Base-by-base conservation (phyloP, 1,140 invertebrate species). In the Pseudomyrmex cubaensis region DNA sequence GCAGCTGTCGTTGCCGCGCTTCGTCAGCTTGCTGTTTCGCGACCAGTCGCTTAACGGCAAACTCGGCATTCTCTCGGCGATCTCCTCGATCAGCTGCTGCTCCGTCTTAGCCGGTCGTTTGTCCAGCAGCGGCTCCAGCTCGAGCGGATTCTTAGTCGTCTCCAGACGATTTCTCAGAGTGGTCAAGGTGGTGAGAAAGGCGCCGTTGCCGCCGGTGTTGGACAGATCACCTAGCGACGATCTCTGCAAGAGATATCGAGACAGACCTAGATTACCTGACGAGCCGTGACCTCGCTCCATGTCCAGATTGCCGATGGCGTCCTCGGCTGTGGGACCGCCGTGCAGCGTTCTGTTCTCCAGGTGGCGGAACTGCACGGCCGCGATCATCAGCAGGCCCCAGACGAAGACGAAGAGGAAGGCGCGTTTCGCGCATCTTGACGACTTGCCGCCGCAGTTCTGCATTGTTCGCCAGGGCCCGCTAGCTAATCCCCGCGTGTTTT, bases 41-140 rank as follows among this genome's bases (percentile, higher is more conserved):
- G 50, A 96, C 97, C 97, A 98, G 92, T 97, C 98, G 61, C 96
- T 95, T n/a, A 98, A 96, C 0, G 98, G 98, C 4, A 98, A 92
- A 84, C 97, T 98, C 2, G 97, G 97, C 86, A 98, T 95, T 22
- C 96, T 94, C 15, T 96, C 95, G 90, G 97, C 96, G 54, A 97
- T 96, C 87, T 98, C 97, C 12, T 96, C 95, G 35, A 98, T 96
- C 48, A 98, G 93, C 89, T 97, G 96, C 13, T 97, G 96, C 89
- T 98, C 98, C n/a, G 95, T 95, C 15, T 96, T 95, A 35, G 95
- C 95, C 0, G 96, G 95, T 50, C 96, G 95, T 67, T 95, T 96
- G 94, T 97, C 97, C 12, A 97, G 93, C 54, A 96, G 94, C 0
- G 92, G 91, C 48, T 95, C 94, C 64, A 94, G 77, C 12, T 94